Conservation (phyloP, 2,113 vertebrate genomes). For the Nycticryphes semicollaris region DNA sequence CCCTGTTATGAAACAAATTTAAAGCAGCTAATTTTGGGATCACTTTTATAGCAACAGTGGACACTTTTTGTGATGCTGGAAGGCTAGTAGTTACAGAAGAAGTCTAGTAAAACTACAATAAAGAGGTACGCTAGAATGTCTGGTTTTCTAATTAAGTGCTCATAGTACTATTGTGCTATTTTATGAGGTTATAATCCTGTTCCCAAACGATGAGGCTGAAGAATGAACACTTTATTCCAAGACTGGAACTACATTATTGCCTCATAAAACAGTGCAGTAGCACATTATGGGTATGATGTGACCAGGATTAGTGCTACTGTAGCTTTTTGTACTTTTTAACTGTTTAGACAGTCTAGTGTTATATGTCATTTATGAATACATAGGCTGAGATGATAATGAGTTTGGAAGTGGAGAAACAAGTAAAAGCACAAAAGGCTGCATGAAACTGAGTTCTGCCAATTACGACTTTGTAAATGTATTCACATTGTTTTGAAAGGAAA, state of each 20-base stretch:
- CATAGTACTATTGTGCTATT: neutral
- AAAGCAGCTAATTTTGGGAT: neutral
- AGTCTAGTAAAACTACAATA: neutral
- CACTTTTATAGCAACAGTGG: neutral
- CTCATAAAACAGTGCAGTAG: neutral
- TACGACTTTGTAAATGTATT: neutral
- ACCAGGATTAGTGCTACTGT: neutral
- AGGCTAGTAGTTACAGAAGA: neutral
- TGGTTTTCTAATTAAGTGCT: constrained; percentile 33
- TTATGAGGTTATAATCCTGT: constrained; percentile 13
- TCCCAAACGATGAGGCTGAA: neutral
- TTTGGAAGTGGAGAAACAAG: neutral
- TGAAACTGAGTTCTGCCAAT: neutral
- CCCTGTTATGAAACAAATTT: neutral
- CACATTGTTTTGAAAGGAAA: neutral
- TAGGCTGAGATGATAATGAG: neutral
- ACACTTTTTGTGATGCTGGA: neutral
- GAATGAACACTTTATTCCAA: neutral
- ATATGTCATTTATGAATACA: neutral
- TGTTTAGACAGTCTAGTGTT: neutral
- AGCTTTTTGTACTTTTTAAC: neutral
- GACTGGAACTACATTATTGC: neutral
- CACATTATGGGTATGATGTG: neutral
- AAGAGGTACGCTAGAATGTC: neutral
- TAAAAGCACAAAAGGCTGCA: neutral